Evolutionary conservation across 2,888 invertebrate genomes (phyloP).

Genomic region (Hirtodrosophila trivittata): DNA sequence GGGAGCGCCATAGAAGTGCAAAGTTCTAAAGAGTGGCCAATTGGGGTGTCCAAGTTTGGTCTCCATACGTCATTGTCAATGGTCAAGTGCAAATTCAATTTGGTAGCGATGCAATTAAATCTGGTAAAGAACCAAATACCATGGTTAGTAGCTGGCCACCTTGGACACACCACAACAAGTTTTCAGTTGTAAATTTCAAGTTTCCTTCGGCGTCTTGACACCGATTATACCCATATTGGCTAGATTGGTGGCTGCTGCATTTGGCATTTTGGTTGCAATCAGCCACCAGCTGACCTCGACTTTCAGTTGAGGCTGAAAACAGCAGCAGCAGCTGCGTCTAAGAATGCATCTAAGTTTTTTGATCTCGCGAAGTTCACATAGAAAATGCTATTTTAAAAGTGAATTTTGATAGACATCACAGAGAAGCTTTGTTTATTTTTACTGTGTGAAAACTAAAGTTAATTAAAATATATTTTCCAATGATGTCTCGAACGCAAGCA

Average conservation of each 20-base stretch:
- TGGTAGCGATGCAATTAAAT: slow-evolving; percentile 53
- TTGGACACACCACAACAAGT: slow-evolving; percentile 50
- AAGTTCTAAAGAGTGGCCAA: slow-evolving; percentile 45
- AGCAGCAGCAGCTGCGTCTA: slow-evolving; percentile 26
- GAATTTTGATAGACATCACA: slow-evolving; percentile 47
- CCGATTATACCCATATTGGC: slow-evolving; percentile 59
- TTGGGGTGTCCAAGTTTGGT: too few relatives aligned
- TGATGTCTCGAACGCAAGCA: slow-evolving; percentile 4
- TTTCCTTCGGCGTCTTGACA: slow-evolving; percentile 75
- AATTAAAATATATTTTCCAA: slow-evolving; percentile 47
- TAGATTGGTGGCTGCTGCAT: slow-evolving; percentile 54
- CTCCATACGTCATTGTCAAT: slow-evolving; percentile 56
- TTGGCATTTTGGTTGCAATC: slow-evolving; percentile 65
- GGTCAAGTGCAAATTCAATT: slow-evolving; percentile 67
- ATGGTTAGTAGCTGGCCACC: slow-evolving; percentile 31
- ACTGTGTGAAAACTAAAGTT: slow-evolving; percentile 25
- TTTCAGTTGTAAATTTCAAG: slow-evolving; percentile 54
- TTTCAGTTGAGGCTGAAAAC: slow-evolving; percentile 61
- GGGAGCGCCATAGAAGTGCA: slow-evolving; percentile 7
- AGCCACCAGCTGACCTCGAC: slow-evolving; percentile 69
- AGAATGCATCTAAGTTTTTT: too few relatives aligned
- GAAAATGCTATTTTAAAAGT: slow-evolving; percentile 34
- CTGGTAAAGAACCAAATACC: slow-evolving; percentile 65
- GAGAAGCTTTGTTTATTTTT: slow-evolving; percentile 30
- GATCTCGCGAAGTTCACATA: slow-evolving; percentile 52